Base-by-base conservation (phyloP, 2,797 vertebrate species). In the Miopithecus talapoin region DNA sequence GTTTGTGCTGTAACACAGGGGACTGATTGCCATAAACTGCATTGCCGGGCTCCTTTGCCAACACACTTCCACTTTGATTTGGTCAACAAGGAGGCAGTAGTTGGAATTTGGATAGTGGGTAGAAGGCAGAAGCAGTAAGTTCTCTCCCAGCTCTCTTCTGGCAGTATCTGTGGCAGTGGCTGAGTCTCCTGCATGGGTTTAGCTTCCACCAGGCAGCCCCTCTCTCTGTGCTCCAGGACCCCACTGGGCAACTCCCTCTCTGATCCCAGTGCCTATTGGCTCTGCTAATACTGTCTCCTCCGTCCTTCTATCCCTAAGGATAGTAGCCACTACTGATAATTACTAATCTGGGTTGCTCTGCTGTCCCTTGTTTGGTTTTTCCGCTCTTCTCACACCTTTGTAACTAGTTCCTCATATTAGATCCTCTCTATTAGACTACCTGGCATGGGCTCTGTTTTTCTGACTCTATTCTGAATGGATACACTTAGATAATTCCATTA, bases 401-500 rank as follows among this genome's bases (percentile, higher is more conserved):
- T 61, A 76, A 81, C 46, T 41, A 83, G 46, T 50, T 83, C 30
- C 17, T 26, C 36, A 33, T 33, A 43, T 85, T 74, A 64, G 80
- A 72, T 48, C 30, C 24, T 39, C 79, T 89, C 61, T 30, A 72
- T 85, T 57, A 89, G 74, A 83, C 21, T 36, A 83, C 50, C 30
- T 81, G 75, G 83, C 30, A 14, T 61, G 24, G 48, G 72, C 1
- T 39, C n/a, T 83, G 8, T 92, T 85, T 95, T 59, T 55, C 64
- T 7, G 33, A 61, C 41, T 94, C 85, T 43, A 36, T 80, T 85
- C 50, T 89, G 85, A 68, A 68, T 74, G 17, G 36, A 61, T 30
- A 87, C 13, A 53, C 79, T 74, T 3, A 83, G 83, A 46, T 86
- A 94, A 95, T 89, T 81, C 41, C 70, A 95, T 90, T 90, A 93